Base-by-base conservation (phyloP, 2,113 vertebrate genomes). In the Sphaerodactylus townsendi region DNA sequence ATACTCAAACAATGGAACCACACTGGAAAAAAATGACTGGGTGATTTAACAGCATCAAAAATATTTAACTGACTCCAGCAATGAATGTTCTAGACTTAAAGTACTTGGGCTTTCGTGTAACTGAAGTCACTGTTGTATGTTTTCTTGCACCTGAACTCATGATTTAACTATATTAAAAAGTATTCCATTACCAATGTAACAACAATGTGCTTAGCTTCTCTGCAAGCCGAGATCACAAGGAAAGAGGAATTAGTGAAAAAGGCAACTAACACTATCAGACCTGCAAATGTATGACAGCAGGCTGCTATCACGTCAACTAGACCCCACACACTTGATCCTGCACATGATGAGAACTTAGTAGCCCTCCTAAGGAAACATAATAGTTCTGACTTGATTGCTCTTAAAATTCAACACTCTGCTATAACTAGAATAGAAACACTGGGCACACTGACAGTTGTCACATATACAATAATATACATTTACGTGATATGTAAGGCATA, bases 401-500 rank as follows among this genome's bases (percentile, higher is more conserved):
- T 33, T 59, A 21, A 25, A 62, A 62, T 28, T 9, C 28, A 62
- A 7, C 71, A 50, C 4, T 21, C 30, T 13, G 75, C 13, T 64
- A 28, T 64, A 35, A 80, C 4, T 46, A 64, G 28, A 73, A 83
- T 37, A 64, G 44, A 82, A 77, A 44, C 69, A 28, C 80, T 56
- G 46, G 30, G 78, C 68, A 76, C 33, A 78, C 70, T 30, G 17
- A 25, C 17, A 77, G 53, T 39, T 72, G 62, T 83, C 44, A 83
- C 56, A 74, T 56, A 86, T 68, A 79, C 72, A 87, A 56, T 83
- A 86, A 80, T 48, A 44, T 79, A 91, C 65, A 71, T 48, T 88
- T 73, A 72, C n/a, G 33, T 37, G 70, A 89, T 79, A 82, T 0
- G 15, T 89, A 94, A 92, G 88, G 87, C 87, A 88, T 91, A 92